These are phyloP conservation scores for Paramuricea clavata DNA, from an alignment of 92 coral and sea anemone genomes.

Conservation along the genomic window DNA sequence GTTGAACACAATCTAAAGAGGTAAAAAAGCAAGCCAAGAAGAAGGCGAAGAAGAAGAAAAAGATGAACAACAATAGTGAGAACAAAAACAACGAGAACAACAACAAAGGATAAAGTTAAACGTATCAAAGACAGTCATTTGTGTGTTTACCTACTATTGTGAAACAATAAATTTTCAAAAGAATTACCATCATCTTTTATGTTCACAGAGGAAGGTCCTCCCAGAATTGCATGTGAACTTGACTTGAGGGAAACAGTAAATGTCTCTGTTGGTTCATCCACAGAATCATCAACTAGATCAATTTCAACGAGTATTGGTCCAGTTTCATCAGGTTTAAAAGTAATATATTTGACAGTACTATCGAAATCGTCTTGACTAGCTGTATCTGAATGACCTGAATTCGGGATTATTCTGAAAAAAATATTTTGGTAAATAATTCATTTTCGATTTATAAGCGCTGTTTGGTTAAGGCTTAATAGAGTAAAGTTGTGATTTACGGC, in stretches of 20 bases:
- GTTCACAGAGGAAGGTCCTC: not conserved
- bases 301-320: slow-evolving; percentile 5
- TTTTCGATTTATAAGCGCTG: not conserved
- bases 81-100: too few species aligned
- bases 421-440: not conserved
- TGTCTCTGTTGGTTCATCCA: slow-evolving; percentile 8
- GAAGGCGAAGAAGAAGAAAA: too few species aligned
- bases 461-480: not conserved
- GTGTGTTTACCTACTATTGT: too few species aligned
- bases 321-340: slow-evolving; percentile 17
- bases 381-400: not conserved
- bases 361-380: slow-evolving; percentile 4
- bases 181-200: slow-evolving; percentile 15
- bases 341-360: not conserved
- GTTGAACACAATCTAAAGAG: too few species aligned
- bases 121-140: too few species aligned
- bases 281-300: not conserved
- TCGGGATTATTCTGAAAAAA: slow-evolving; percentile 7
- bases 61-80: too few species aligned
- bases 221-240: not conserved
- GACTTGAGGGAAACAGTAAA: slow-evolving; percentile 19
- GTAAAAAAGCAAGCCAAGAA: too few species aligned
- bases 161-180: too few species aligned
- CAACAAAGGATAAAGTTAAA: too few species aligned
- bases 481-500: not conserved